A percentile compares a stretch with the other conserved stretches of the same genome.
Evolutionary conservation across 2,888 invertebrate genomes (phyloP).

Genomic region (Physocephala rufipes): DNA sequence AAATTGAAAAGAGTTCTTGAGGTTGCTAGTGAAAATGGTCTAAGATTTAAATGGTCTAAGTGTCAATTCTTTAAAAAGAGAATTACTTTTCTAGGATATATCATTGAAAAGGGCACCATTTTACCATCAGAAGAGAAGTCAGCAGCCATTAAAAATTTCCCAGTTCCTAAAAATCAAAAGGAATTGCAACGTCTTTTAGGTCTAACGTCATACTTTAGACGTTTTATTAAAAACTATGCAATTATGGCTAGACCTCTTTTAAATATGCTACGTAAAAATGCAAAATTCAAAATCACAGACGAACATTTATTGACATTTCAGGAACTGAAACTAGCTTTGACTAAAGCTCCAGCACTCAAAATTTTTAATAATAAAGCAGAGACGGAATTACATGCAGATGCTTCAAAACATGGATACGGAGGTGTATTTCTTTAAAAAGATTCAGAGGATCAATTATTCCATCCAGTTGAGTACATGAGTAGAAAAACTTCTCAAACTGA

Average conservation of each 20-base stretch:
- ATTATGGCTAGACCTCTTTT: constrained; percentile 6
- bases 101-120: constrained; percentile 18
- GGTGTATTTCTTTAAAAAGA: constrained; percentile 6
- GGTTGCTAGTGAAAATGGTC: no score
- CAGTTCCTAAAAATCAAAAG: constrained; percentile 14
- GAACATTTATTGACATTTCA: constrained; percentile 20
- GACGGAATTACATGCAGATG: constrained; percentile 42
- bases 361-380: constrained; percentile 14
- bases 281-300: constrained; percentile 10
- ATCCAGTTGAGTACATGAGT: constrained; percentile 36
- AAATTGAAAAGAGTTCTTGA: no score
- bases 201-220: constrained; percentile 7
- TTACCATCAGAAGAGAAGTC: constrained; percentile 24
- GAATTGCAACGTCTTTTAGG: constrained; percentile 24
- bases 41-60: no score
- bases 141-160: constrained; percentile 17
- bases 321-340: background rate
- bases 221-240: constrained; percentile 16
- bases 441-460: constrained; percentile 34
- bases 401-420: constrained; percentile 38
- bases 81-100: constrained; percentile 20
- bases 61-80: constrained; percentile 36
- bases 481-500: constrained; percentile 44
- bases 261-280: constrained; percentile 3
- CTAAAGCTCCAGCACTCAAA: constrained; percentile 18